Conservation (phyloP, 2,113 vertebrate genomes). For the Garra rufa region DNA sequence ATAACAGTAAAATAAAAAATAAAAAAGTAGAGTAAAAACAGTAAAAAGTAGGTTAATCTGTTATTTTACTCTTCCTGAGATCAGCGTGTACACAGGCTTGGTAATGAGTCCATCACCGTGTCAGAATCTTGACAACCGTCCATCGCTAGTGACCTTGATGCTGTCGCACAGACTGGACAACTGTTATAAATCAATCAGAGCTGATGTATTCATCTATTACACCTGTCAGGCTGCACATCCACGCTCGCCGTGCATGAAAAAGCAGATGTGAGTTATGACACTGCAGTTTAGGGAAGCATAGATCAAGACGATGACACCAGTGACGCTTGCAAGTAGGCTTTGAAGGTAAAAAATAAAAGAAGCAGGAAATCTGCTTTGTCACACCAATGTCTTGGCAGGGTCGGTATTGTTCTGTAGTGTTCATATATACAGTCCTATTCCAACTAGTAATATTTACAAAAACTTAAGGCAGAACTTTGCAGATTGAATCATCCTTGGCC, state of each 20-base stretch:
- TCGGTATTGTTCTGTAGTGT: not conserved
- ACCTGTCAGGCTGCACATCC: constrained; percentile 48
- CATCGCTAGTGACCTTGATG: constrained; percentile 55
- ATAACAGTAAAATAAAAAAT: not conserved
- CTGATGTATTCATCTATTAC: constrained; percentile 48
- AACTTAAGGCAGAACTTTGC: constrained; percentile 14
- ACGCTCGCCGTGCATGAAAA: constrained; percentile 39
- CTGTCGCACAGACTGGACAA: constrained; percentile 48
- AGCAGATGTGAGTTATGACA: constrained; percentile 48
- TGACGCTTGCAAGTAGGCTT: constrained; percentile 11
- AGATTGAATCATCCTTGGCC: constrained; percentile 30
- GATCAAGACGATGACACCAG: constrained; percentile 45
- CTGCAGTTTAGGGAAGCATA: constrained; percentile 44
- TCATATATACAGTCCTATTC: too few species aligned
- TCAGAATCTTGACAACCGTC: constrained; percentile 40
- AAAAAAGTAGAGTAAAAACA: not conserved
- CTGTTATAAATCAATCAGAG: constrained; percentile 56
- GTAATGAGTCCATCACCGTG: constrained; percentile 46
- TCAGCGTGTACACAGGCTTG: constrained; percentile 35
- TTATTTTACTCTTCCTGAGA: not conserved
- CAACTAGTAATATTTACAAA: not conserved
- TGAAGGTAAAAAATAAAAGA: not conserved
- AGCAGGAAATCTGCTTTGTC: not conserved
- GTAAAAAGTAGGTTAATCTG: not conserved
- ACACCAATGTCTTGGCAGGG: not conserved